Percentiles rank a stretch among this genome's conserved stretches.
These are phyloP conservation scores for Sternotherus odoratus DNA, from an alignment of 2,797 vertebrate genomes.

Conservation along the genomic window DNA sequence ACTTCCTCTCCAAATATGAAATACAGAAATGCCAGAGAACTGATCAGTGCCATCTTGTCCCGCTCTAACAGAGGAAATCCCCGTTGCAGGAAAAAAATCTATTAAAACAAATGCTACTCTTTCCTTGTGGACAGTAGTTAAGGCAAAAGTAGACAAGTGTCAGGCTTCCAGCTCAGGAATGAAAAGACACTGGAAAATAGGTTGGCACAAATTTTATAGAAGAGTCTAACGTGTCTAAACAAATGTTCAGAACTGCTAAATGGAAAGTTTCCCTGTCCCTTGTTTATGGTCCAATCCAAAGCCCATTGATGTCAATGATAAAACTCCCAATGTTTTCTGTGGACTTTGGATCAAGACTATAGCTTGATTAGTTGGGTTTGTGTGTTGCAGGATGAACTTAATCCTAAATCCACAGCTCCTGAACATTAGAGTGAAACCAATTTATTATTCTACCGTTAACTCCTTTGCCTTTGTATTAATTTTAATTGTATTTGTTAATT, in stretches of 20 bases:
- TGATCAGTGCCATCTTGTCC: background rate
- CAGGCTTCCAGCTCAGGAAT: background rate
- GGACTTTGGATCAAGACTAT: background rate
- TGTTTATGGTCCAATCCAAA: background rate
- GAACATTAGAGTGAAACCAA: slow-evolving; percentile 23
- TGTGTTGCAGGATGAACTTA: background rate
- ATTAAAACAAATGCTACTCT: background rate
- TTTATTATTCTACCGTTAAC: background rate
- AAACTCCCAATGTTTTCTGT: background rate
- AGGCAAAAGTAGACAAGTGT: background rate
- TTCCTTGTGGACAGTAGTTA: background rate
- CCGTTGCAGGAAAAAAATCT: slow-evolving; percentile 22
- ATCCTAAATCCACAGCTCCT: background rate
- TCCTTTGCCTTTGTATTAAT: background rate
- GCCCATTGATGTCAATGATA: background rate
- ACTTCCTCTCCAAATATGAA: background rate
- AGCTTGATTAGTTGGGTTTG: background rate
- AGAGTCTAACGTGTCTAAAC: background rate
- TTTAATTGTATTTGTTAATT: slow-evolving; percentile 14
- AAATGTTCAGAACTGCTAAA: background rate
- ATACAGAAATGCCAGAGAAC: slow-evolving; percentile 10
- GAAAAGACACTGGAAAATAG: background rate
- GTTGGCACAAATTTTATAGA: background rate
- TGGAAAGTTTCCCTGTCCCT: background rate
- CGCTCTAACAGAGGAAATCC: background rate